Evolutionary conservation across 64 coral and sea anemone species (phyloP), one percentile per base, ranked within the genome.

Genomic region (Cladopsammia gracilis): DNA sequence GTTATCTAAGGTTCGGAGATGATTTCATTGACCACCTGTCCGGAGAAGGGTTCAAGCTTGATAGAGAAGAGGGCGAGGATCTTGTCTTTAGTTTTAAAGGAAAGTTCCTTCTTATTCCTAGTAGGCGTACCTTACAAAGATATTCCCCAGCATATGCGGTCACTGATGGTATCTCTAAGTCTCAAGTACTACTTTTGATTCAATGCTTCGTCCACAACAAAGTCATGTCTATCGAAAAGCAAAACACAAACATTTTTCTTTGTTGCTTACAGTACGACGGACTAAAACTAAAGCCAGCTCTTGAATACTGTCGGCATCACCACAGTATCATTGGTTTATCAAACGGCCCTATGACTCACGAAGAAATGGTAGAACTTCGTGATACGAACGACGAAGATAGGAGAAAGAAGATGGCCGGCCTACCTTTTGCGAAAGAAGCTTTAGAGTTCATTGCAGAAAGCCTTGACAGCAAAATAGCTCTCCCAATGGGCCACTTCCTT

Each of bases 81-180:
- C 67, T 70, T 34, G 67, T 70, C 25, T 70, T 70, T 20, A 70
- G 67, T 70, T 70, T 70, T 26, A n/a, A 70, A 70, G 67, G 67
- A 70, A 70, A 70, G 67, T 70, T 70, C 67, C 67, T 70, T 70
- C 67, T 70, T 26, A 70, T 70, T 70, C 67, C 67, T 23, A 20
- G 67, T 26, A 70, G 67, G 24, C 25, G 25, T 26, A 70, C n/a
- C 9, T 26, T 70, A 25, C 67, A 70, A 26, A 70, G 25, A 70
- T 70, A 70, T 70, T 70, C 67, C 24, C 67, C 67, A 26, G 67
- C 67, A 70, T 70, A 70, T 70, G 20, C 67, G 23, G 67, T 70
- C 18, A 70, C n/a, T 4, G 67, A 70, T 70, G 67, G 67, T n/a
- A 70, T 70, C 67, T 70, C 67, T 16, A 70, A 26, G 67, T 70